These are phyloP conservation scores for Luperina nickerlii DNA, from an alignment of 2,888 invertebrate genomes.

Conservation along the genomic window DNA sequence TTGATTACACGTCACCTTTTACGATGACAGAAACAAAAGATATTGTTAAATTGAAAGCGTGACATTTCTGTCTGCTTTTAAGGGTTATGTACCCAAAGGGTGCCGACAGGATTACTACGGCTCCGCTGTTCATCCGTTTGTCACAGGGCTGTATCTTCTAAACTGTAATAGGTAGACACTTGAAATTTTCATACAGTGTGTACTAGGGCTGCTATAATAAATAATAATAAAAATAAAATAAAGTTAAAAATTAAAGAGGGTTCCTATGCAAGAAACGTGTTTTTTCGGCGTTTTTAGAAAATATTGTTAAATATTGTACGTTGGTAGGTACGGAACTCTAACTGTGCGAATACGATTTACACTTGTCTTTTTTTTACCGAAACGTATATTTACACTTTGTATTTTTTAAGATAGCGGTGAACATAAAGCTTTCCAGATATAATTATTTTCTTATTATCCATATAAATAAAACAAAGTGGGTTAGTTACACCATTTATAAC, in stretches of 20 bases:
- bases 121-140: too few relatives aligned
- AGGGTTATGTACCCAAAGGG: too few relatives aligned
- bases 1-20: constrained; percentile 18
- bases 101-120: too few relatives aligned
- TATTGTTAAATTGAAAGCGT: background rate
- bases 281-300: background rate
- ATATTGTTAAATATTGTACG: background rate
- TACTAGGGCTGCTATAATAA: background rate
- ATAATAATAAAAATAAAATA: too few relatives aligned
- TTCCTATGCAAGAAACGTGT: background rate
- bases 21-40: constrained; percentile 10
- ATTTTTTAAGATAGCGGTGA: background rate
- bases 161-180: background rate
- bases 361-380: background rate
- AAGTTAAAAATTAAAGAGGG: background rate
- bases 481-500: too few relatives aligned
- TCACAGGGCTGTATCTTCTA: too few relatives aligned
- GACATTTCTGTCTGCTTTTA: too few relatives aligned
- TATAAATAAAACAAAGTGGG: too few relatives aligned
- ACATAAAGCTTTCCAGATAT: background rate
- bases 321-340: background rate
- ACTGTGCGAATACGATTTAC: background rate
- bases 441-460: background rate
- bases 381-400: background rate
- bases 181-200: background rate